Evolutionary conservation across 92 coral and sea anemone species (phyloP).

Genomic region (Actinostola sp.): DNA sequence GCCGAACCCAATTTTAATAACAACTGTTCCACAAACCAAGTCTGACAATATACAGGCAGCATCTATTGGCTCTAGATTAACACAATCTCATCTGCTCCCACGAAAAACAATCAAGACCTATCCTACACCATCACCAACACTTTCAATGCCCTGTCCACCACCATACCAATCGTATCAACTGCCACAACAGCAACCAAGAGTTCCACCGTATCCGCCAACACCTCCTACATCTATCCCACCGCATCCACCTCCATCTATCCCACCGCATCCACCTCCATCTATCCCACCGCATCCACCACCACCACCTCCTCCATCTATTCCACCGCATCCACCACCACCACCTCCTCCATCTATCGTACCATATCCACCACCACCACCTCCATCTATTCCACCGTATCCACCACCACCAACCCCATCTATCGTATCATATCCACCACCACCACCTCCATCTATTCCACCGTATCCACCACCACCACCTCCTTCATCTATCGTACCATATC

Average conservation of each 20-base stretch:
- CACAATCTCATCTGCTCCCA: too few species aligned
- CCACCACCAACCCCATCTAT: not conserved
- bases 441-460: not conserved
- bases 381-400: not conserved
- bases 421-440: not conserved
- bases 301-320: too few species aligned
- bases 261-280: not conserved
- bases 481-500: not conserved
- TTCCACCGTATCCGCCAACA: not conserved
- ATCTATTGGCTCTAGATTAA: too few species aligned
- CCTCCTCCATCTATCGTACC: not conserved
- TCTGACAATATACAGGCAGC: too few species aligned
- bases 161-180: not conserved
- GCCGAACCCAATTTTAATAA: too few species aligned
- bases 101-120: too few species aligned
- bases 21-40: too few species aligned
- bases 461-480: not conserved
- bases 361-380: not conserved
- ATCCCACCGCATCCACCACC: too few species aligned
- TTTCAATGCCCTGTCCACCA: not conserved
- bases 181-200: not conserved
- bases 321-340: not conserved
- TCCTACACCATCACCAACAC: not conserved
- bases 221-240: not conserved
- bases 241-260: not conserved